Evolutionary conservation across 2,888 invertebrate species (phyloP).

Genomic region (Octonoba sinensis): DNA sequence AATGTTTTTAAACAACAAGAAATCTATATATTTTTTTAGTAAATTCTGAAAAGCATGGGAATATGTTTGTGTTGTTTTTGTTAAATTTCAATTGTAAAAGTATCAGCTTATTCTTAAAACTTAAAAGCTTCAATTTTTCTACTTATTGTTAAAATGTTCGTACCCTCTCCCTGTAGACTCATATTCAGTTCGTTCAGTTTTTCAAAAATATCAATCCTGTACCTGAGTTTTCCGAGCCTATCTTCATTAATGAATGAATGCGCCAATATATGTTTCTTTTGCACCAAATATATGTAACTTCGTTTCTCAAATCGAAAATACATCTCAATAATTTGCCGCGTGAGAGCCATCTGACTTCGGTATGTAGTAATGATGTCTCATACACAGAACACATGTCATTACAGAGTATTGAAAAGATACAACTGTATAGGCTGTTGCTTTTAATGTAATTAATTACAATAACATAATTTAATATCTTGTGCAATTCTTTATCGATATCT

Average conservation of each 20-base stretch:
- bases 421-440: no score
- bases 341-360: no score
- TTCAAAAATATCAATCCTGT: slow-evolving; percentile 25
- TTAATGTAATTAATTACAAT: no score
- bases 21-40: slow-evolving; percentile 26
- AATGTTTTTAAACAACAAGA: slow-evolving; percentile 27
- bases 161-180: no score
- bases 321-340: slow-evolving; percentile 12
- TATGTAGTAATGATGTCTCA: no score
- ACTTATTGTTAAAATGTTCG: slow-evolving; percentile 12
- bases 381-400: no score
- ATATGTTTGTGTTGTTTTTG: slow-evolving; percentile 27
- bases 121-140: no score
- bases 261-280: no score
- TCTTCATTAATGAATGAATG: slow-evolving; percentile 24
- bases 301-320: slow-evolving; percentile 35
- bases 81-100: slow-evolving; percentile 13
- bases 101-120: neutral
- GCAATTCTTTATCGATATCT: no score
- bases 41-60: slow-evolving; percentile 15
- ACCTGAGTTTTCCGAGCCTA: slow-evolving; percentile 22
- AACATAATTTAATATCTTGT: no score
- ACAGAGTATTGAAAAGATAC: no score
- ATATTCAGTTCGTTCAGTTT: slow-evolving; percentile 28
- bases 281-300: slow-evolving; percentile 7